These are phyloP conservation scores for Drosophila limbata DNA, from an alignment of 2,888 invertebrate genomes.

Conservation along the genomic window DNA sequence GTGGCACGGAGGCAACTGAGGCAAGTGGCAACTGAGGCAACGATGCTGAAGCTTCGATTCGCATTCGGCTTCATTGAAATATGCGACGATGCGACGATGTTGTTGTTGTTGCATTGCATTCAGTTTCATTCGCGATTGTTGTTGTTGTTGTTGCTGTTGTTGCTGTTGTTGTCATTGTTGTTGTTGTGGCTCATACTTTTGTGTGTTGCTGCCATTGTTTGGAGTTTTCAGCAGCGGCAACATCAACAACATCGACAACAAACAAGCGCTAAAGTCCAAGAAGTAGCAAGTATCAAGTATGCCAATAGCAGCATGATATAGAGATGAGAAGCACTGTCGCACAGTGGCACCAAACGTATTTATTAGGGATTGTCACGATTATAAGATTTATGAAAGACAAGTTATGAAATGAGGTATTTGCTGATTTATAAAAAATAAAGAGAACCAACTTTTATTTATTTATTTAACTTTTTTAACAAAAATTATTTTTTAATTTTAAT, in stretches of 20 bases:
- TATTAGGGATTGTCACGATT: neutral
- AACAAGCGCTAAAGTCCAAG: slow-evolving; percentile 56
- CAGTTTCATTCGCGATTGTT: slow-evolving; percentile 20
- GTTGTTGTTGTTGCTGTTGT: slow-evolving; percentile 63
- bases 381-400: no score
- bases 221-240: slow-evolving; percentile 38
- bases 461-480: no score
- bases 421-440: no score
- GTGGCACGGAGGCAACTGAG: neutral
- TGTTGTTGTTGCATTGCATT: slow-evolving; percentile 36
- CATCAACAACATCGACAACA: slow-evolving; percentile 31
- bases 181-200: slow-evolving; percentile 76
- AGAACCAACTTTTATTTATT: no score
- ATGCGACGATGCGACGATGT: slow-evolving; percentile 43
- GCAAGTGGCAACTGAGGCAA: slow-evolving; percentile 7
- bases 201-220: slow-evolving; percentile 66
- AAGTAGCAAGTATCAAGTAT: slow-evolving; percentile 58
- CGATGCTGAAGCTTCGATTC: slow-evolving; percentile 61
- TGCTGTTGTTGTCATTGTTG: slow-evolving; percentile 54
- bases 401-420: no score
- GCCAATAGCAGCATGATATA: slow-evolving; percentile 47
- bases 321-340: slow-evolving; percentile 24
- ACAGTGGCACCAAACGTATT: slow-evolving; percentile 24
- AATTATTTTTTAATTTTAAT: no score
- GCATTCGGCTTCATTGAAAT: slow-evolving; percentile 63